Base-by-base conservation (phyloP, 2,888 invertebrate species). In the Caenorhabditis sp. region DNA sequence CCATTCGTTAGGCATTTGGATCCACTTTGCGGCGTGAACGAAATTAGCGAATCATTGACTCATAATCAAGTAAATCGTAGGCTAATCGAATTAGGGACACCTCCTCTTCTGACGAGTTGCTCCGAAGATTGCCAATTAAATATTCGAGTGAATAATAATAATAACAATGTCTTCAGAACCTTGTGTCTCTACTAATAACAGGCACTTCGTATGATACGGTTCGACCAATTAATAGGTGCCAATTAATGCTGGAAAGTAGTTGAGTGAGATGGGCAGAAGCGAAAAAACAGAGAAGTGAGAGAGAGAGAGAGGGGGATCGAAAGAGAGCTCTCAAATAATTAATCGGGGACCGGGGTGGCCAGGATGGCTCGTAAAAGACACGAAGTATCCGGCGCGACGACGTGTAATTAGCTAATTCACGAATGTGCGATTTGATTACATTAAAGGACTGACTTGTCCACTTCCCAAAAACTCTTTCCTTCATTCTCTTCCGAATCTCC, bases 41-140 rank as follows among this genome's bases (percentile, higher is more conserved):
- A 53, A 68, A 68, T 68, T 68, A 68, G 66, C 66, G 58, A 58
- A 41, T 58, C 58, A 68, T 68, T 68, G 66, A 56, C 56, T 66
- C 41, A 68, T 58, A 68, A 68, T 68, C 66, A 68, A 68, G 66
- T 68, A 46, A 56, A 66, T 56, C 55, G 56, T 15, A 13, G 37
- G 17, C 65, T 55, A 55, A 55, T 55, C 46, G 27, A 65, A 65
- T 65, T 65, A 65, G 55, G 20, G 30, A 22, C n/a, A 46, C 45
- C 58, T 32, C 32, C n/a, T 22, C 27, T 17, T 15, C 15, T 39
- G 35, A 35, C 58, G 32, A 24, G 35, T 32, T 46, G 17, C 48
- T 37, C 32, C 37, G n/a, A 7, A 22, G 24, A 41, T n/a, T 7
- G 45, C 8, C 46, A 46, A 46, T 46, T 46, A 46, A 26, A 13